Conservation (phyloP, 2,797 vertebrate species). For the Uromys caudimaculatus region DNA sequence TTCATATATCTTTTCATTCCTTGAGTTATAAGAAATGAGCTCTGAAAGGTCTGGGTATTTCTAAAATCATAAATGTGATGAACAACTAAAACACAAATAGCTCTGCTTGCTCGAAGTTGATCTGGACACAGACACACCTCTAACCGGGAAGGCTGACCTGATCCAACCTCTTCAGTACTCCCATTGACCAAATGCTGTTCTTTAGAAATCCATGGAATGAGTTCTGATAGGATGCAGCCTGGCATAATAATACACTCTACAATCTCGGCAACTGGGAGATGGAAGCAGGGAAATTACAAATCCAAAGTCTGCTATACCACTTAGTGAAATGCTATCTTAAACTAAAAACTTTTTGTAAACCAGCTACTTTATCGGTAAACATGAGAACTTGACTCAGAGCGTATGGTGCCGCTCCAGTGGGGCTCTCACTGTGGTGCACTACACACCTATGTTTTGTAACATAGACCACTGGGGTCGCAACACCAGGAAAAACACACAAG, state of each 20-base stretch:
- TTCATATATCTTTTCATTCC: slow-evolving; percentile 82
- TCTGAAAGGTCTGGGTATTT: slow-evolving; percentile 75
- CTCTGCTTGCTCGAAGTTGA: neutral
- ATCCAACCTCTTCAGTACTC: neutral
- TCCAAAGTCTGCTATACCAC: neutral
- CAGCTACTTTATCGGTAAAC: slow-evolving; percentile 75
- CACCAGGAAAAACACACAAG: neutral
- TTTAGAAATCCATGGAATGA: slow-evolving; percentile 13
- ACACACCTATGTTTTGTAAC: neutral
- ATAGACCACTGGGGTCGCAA: neutral
- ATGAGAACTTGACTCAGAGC: slow-evolving; percentile 38
- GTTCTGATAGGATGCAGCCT: neutral
- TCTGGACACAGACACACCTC: neutral
- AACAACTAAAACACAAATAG: slow-evolving; percentile 60
- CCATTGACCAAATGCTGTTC: neutral
- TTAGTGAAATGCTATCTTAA: neutral
- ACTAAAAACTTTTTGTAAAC: slow-evolving; percentile 18
- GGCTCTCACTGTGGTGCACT: neutral
- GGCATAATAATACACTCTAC: neutral
- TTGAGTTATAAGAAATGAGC: slow-evolving; percentile 80
- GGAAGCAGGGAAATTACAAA: neutral
- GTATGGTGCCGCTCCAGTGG: slow-evolving; percentile 51
- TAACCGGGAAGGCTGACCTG: neutral
- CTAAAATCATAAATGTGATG: slow-evolving; percentile 80
- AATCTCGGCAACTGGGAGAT: neutral